Evolutionary conservation across 2,888 invertebrate genomes (phyloP).

Genomic region (Caenorhabditis imperialis): DNA sequence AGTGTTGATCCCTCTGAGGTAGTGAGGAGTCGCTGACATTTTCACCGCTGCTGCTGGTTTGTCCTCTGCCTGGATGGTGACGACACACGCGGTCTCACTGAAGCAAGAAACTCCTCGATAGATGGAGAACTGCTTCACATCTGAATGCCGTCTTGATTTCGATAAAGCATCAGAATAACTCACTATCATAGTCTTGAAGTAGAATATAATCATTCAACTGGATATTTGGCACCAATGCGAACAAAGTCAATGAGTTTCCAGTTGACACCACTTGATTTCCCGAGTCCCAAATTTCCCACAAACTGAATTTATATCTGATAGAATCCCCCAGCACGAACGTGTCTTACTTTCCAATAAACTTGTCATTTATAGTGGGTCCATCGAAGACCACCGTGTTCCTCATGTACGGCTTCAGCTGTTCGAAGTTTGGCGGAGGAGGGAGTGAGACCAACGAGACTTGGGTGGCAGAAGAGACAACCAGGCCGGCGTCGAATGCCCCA

Average conservation of each 20-base stretch:
- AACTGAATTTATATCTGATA: constrained; percentile 3
- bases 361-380: constrained; percentile 9
- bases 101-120: constrained; percentile 15
- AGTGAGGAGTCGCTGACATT: constrained; percentile 11
- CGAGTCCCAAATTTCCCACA: constrained; percentile 4
- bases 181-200: constrained; percentile 17
- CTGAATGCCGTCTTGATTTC: constrained; percentile 7
- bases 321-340: too few relatives aligned
- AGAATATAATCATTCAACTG: constrained; percentile 9
- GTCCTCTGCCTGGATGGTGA: neutral
- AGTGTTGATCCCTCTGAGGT: neutral
- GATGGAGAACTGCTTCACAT: constrained; percentile 2
- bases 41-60: constrained; percentile 8
- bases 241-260: constrained; percentile 18
- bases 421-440: neutral
- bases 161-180: neutral
- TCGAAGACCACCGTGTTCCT: constrained; percentile 29
- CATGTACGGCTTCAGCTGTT: neutral
- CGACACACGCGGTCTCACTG: neutral
- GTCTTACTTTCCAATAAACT: constrained; percentile 14
- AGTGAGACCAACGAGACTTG: constrained; percentile 8
- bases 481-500: constrained; percentile 11
- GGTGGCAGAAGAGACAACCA: constrained; percentile 4
- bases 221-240: constrained; percentile 3
- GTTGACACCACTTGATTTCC: constrained; percentile 15